Evolutionary conservation across 1,140 invertebrate species (phyloP).

Genomic region (Kradibia gibbosae): DNA sequence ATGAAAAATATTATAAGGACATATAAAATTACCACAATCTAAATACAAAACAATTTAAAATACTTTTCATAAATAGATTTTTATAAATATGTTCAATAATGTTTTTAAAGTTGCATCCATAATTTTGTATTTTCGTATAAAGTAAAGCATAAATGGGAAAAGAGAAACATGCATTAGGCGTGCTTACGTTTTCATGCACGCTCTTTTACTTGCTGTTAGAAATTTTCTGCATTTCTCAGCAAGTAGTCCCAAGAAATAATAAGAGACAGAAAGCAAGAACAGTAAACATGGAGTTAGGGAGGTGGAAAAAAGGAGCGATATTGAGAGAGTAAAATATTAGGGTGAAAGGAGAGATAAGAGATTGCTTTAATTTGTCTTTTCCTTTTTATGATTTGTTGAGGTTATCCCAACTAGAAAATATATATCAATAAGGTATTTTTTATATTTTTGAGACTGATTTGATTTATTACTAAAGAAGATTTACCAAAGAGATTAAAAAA

Average conservation of each 20-base stretch:
- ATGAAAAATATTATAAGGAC: too few species aligned
- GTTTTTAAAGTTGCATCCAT: too few species aligned
- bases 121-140: background rate
- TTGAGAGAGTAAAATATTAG: conserved; percentile 1
- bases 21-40: too few species aligned
- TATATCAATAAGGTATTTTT: background rate
- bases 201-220: background rate
- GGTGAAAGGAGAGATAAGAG: background rate
- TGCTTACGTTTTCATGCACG: conserved; percentile 15
- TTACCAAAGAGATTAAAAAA: too few species aligned
- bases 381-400: background rate
- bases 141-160: conserved; percentile 23
- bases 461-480: too few species aligned
- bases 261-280: background rate
- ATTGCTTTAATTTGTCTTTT: background rate
- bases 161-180: background rate
- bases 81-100: too few species aligned
- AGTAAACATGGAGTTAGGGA: background rate
- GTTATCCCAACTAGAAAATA: background rate
- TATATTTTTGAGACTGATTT: too few species aligned
- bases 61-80: too few species aligned
- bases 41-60: too few species aligned
- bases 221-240: conserved; percentile 17
- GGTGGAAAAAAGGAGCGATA: background rate
- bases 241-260: conserved; percentile 5